Conservation (phyloP, 2,797 vertebrate species). For the Pempheris klunzingeri region DNA sequence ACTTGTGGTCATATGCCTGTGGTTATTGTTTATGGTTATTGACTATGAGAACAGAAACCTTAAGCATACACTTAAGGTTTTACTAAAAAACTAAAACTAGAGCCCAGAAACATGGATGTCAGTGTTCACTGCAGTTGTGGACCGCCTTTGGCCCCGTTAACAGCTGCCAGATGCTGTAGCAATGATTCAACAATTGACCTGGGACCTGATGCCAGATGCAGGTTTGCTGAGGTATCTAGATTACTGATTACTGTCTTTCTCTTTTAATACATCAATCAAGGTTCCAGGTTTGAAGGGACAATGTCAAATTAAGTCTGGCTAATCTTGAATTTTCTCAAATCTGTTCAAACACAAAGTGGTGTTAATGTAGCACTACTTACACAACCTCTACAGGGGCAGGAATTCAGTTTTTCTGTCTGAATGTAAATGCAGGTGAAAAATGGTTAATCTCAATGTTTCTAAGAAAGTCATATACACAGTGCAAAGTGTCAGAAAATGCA, state of each 20-base stretch:
- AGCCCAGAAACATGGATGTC: background rate
- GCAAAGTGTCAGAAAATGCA: background rate
- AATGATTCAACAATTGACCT: background rate
- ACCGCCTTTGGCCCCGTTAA: conserved; percentile 3
- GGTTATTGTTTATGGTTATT: background rate
- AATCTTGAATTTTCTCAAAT: background rate
- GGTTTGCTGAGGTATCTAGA: background rate
- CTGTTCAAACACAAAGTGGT: background rate
- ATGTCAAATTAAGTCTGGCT: conserved; percentile 1
- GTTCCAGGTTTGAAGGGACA: background rate
- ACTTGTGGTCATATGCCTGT: background rate
- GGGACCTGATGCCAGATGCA: background rate
- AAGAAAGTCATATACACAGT: background rate
- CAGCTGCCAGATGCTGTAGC: conserved; percentile 22
- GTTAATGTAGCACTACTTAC: background rate
- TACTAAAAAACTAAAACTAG: background rate
- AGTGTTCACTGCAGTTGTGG: background rate
- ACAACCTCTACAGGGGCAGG: background rate
- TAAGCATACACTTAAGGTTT: background rate
- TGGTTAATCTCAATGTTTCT: background rate
- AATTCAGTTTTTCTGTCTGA: background rate
- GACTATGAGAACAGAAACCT: background rate
- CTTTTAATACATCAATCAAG: background rate
- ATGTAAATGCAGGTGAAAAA: conserved; percentile 1
- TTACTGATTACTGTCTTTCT: background rate